Conservation (phyloP, 2,113 vertebrate species). For the Lucifuga dentata region DNA sequence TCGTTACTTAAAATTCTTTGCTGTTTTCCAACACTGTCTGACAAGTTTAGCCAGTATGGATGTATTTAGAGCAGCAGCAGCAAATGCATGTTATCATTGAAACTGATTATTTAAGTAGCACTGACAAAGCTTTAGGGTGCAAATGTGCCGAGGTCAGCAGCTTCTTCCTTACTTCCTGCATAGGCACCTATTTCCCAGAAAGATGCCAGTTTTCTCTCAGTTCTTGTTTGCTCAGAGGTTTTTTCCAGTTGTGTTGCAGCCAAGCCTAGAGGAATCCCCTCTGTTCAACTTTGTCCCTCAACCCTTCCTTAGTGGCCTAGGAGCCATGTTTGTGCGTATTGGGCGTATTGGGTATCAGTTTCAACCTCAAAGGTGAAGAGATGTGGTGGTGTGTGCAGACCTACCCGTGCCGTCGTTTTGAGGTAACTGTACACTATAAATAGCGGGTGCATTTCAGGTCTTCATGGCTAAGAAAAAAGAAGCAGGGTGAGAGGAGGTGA, state of each 20-base stretch:
- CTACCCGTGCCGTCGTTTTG: neutral
- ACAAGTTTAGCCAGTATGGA: too few species aligned
- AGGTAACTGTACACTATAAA: conserved; percentile 10
- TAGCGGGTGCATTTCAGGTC: conserved; percentile 5
- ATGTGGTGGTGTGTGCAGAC: neutral
- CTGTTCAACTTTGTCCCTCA: conserved; percentile 17
- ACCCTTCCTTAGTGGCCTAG: neutral
- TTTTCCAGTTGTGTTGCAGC: neutral
- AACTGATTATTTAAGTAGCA: neutral
- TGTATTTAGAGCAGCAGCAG: too few species aligned
- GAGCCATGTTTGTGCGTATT: neutral
- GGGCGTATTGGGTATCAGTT: conserved; percentile 6
- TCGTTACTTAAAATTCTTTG: neutral
- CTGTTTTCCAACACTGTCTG: neutral
- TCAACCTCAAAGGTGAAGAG: too few species aligned
- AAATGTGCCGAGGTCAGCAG: too few species aligned
- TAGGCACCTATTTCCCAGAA: conserved; percentile 22
- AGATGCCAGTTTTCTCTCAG: neutral
- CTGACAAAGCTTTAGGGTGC: too few species aligned
- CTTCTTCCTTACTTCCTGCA: conserved; percentile 19
- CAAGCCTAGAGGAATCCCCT: neutral
- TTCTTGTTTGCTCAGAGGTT: neutral
- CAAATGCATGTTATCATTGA: too few species aligned
- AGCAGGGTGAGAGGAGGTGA: neutral
- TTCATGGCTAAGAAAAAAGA: conserved; percentile 1